Evolutionary conservation across 2,888 invertebrate species (phyloP), one percentile per base, ranked within the genome.

Genomic region (Stratiomys singularior): DNA sequence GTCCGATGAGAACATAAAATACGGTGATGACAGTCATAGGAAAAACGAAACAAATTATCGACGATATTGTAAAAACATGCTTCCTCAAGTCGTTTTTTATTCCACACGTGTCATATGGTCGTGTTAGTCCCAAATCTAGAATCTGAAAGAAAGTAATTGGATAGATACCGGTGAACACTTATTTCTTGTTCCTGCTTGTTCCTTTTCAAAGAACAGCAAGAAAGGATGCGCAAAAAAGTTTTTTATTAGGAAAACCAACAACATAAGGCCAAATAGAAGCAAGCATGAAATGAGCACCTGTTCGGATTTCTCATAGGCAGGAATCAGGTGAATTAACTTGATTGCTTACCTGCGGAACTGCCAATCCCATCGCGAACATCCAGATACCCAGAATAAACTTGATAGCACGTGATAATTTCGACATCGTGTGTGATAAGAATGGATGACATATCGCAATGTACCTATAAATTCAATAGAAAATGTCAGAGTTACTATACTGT

Each of bases 381-480:
- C 97, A 98, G 80, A 97, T 91, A 58, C 91, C 87, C 25, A 95
- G 85, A 56, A 97, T 94, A 82, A 95, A 92, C 84, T 93, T 93
- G 77, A 94, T 89, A 11, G 95, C 96, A 37, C 97, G 89, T 18
- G 95, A 93, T 56, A 97, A 88, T 83, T 95, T 95, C 3, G 96
- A 96, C 92, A 96, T 93, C 79, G 94, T 94, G 84, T 96, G 96
- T 78, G 77, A 77, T 60, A 77, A 21, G 80, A 96, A 94, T 0
- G 96, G 96, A 84, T 94, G 92, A 83, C 95, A 95, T 82, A 96
- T 95, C 4, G 95, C 95, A 47, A 95, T 92, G 85, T 95, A 97
- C 80, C 77, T 77, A 18, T 11, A 52, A 76, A n/a, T n/a, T 13
- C 15, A 52, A 52, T 13, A 18, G 52, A 52, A 52, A 52, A 52